Evolutionary conservation across 2,888 invertebrate genomes (phyloP).

Genomic region (Cerastis leucographa): DNA sequence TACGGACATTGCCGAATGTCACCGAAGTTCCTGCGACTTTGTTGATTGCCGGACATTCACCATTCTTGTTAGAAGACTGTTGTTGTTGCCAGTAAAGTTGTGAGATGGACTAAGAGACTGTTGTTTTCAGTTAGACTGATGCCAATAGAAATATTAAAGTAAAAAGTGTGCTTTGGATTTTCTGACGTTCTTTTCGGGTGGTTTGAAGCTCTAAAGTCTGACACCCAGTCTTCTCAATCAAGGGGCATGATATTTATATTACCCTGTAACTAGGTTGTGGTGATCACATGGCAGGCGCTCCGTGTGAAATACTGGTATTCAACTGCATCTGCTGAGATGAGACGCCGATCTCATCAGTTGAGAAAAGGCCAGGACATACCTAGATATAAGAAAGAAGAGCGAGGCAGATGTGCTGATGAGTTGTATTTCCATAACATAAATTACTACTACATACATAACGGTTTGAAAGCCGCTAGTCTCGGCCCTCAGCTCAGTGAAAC

Average conservation of each 20-base stretch:
- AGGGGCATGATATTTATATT: neutral
- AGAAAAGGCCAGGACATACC: neutral
- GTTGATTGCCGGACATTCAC: constrained; percentile 1
- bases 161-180: neutral
- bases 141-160: neutral
- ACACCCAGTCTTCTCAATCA: neutral
- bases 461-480: too few species aligned
- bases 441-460: too few species aligned
- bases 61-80: constrained; percentile 8
- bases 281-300: neutral
- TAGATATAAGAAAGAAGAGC: neutral
- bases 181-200: neutral
- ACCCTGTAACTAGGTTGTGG: neutral
- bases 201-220: neutral
- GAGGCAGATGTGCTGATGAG: too few species aligned
- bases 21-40: neutral
- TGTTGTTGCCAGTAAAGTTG: neutral
- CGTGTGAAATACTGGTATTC: neutral
- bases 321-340: neutral
- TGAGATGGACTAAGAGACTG: neutral
- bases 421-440: too few species aligned
- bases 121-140: neutral
- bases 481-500: neutral
- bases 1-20: constrained; percentile 26
- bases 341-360: neutral